Evolutionary conservation across 2,113 vertebrate genomes (phyloP), one percentile per base, ranked within the genome.

Genomic region (Epinephelus moara): DNA sequence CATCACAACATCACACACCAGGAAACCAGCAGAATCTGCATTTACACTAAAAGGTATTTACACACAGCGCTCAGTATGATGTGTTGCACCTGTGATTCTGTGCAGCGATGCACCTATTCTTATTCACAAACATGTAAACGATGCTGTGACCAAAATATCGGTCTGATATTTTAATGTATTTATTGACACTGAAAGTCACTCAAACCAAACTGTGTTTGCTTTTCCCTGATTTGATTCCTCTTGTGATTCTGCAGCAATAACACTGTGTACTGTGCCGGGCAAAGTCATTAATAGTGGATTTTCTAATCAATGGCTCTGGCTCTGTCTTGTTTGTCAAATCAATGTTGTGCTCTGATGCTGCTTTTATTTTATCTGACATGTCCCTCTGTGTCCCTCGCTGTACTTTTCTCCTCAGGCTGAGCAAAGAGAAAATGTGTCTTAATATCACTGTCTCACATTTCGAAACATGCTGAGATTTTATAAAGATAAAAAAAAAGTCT

Each of bases 211-310:
- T 4, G 18, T 45, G 68, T 76, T 82, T 64, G 75, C 66, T 73
- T 70, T 50, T 49, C 82, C 85, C 68, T 72, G 75, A 63, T 81
- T 53, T 81, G 80, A 82, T 73, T 88, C 71, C 66, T 70, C 18
- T 33, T 64, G 66, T 81, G 79, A 78, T 77, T 85, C 76, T 70
- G 80, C 86, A 78, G 88, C 67, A 77, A 66, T 80, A 89, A 90
- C 84, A 88, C 27, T 55, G 73, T 75, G 80, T 62, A 50, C 62
- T 45, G 61, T 73, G 82, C 81, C 0, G 27, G 59, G 86, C 75
- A 78, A 91, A 91, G 88, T 91, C 91, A 90, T 93, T 93, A 91
- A 88, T 92, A 88, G 84, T 92, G 92, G 92, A 92, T 93, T 93
- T 90, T 87, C 87, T 63, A 79, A 94, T 94, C 91, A 89, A 91